Conservation (phyloP, 1,140 invertebrate genomes). For the Aethina tumida region DNA sequence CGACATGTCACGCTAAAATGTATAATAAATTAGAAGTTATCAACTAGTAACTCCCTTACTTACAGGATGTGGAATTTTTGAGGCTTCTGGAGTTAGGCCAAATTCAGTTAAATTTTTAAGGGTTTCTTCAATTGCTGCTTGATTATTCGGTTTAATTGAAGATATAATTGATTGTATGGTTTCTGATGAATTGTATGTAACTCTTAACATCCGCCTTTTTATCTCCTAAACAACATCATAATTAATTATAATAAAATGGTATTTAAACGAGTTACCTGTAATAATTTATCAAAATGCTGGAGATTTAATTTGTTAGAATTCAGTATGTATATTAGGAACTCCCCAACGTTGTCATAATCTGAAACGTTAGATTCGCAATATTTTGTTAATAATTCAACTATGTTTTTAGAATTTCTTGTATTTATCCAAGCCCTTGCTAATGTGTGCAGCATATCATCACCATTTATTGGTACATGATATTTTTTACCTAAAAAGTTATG, state of each 20-base stretch:
- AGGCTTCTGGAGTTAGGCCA: conserved; percentile 18
- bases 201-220: conserved; percentile 29
- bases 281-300: conserved; percentile 16
- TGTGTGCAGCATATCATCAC: conserved; percentile 23
- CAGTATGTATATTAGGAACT: conserved; percentile 13
- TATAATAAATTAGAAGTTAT: too few species aligned
- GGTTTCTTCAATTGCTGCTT: conserved; percentile 10
- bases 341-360: conserved; percentile 14
- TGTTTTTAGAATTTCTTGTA: conserved; percentile 20
- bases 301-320: conserved; percentile 18
- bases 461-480: conserved; percentile 22
- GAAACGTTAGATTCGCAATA: conserved; percentile 20
- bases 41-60: too few species aligned
- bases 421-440: conserved; percentile 21
- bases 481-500: conserved; percentile 11
- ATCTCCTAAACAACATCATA: conserved; percentile 31
- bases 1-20: conserved; percentile 43
- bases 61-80: conserved; percentile 39
- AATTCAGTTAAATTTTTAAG: conserved; percentile 18
- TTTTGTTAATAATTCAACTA: conserved; percentile 24
- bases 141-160: conserved; percentile 11
- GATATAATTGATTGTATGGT: conserved; percentile 20
- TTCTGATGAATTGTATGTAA: conserved; percentile 36
- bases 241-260: conserved; percentile 8
- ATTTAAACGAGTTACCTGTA: conserved; percentile 20